phyloP scores from a whole-genome alignment of 2,888 invertebrate genomes.

The Globia sparganii region DNA sequence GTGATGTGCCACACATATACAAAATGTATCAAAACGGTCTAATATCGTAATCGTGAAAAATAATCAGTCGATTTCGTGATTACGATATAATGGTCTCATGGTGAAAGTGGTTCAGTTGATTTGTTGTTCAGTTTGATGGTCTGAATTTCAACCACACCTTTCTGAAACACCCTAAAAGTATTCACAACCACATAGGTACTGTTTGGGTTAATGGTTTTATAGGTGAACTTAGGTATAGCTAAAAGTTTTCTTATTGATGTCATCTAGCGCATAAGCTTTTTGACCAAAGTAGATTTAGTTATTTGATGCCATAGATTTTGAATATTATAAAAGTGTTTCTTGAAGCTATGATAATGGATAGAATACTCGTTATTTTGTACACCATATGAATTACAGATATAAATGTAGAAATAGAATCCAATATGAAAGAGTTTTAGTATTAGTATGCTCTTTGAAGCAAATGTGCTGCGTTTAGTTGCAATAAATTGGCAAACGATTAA shows the following conservation, averaged over 20 bases:
- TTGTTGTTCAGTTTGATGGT: not conserved
- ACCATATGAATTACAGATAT: too few relatives aligned
- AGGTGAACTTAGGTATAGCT: not conserved
- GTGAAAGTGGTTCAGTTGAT: too few relatives aligned
- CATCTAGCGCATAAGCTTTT: not conserved
- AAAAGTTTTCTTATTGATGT: not conserved
- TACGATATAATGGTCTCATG: not conserved
- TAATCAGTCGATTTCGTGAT: not conserved
- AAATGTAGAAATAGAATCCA: not conserved
- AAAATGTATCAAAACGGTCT: too few relatives aligned
- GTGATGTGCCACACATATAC: too few relatives aligned
- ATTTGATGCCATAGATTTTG: not conserved
- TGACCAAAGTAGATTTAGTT: too few relatives aligned
- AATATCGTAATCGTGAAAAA: not conserved
- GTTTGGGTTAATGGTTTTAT: not conserved
- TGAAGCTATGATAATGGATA: not conserved
- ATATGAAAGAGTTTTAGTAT: not conserved
- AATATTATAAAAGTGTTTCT: not conserved
- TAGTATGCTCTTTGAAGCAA: not conserved
- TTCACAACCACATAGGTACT: not conserved
- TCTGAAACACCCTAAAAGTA: not conserved
- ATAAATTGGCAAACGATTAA: slow-evolving; percentile 16
- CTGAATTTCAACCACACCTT: not conserved
- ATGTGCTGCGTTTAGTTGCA: not conserved
- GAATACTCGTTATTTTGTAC: too few relatives aligned